Evolutionary conservation across 2,888 invertebrate genomes (phyloP).

Genomic region (Cepaea hortensis): DNA sequence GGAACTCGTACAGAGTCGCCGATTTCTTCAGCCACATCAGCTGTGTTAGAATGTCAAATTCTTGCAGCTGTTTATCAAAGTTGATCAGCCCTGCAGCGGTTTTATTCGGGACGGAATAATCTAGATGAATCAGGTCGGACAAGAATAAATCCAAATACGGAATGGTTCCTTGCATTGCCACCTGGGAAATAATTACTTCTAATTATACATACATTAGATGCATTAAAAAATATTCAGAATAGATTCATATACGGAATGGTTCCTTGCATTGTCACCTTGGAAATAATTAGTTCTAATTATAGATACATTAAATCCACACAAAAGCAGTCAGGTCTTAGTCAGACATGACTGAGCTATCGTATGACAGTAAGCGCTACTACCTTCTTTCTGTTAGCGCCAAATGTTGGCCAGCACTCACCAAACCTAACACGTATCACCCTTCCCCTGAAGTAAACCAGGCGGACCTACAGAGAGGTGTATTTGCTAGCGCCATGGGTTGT

Average conservation of each 20-base stretch:
- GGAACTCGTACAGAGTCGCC: conserved; percentile 91
- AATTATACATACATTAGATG: too few relatives aligned
- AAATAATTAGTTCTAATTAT: neutral
- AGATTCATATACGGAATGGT: conserved; percentile 98
- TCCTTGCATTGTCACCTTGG: conserved; percentile 79
- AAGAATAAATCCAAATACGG: conserved; percentile 98
- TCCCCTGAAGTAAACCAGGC: too few relatives aligned
- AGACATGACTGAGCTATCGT: too few relatives aligned
- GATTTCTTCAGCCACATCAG: conserved; percentile 96
- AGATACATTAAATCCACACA: too few relatives aligned
- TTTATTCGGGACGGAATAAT: conserved; percentile 84
- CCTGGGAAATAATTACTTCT: conserved; percentile 59
- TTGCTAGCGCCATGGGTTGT: too few relatives aligned
- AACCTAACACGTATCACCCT: too few relatives aligned
- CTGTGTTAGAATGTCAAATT: conserved; percentile 98
- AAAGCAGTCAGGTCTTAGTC: too few relatives aligned
- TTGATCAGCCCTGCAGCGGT: conserved; percentile 86
- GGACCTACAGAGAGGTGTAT: too few relatives aligned
- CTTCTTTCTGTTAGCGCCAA: too few relatives aligned
- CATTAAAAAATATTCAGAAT: too few relatives aligned
- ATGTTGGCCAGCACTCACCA: too few relatives aligned
- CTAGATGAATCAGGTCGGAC: conserved; percentile 98
- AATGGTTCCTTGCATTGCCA: conserved; percentile 85
- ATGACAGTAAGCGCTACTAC: too few relatives aligned
- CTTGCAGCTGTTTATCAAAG: conserved; percentile 97